These are phyloP conservation scores for Neotoxoptera formosana DNA, from an alignment of 1,140 invertebrate species.

Conservation along the genomic window DNA sequence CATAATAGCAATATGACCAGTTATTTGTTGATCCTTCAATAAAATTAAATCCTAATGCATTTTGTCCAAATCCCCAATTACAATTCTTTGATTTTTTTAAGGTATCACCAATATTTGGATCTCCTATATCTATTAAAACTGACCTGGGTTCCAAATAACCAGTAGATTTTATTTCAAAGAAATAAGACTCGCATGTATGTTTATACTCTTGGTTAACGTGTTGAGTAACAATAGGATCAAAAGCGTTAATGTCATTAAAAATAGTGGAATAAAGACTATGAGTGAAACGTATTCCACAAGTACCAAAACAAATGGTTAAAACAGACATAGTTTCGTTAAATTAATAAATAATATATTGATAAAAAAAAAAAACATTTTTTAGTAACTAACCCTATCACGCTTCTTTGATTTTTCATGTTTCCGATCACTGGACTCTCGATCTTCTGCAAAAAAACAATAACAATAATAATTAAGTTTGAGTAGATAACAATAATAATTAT, in stretches of 20 bases:
- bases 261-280: conserved; percentile 48
- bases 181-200: conserved; percentile 27
- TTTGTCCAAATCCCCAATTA: conserved; percentile 40
- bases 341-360: conserved; percentile 6
- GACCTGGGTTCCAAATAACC: conserved; percentile 46
- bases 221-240: conserved; percentile 14
- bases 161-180: conserved; percentile 48
- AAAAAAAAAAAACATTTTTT: conserved; percentile 16
- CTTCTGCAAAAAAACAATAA: conserved; percentile 40
- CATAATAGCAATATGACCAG: conserved; percentile 53
- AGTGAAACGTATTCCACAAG: conserved; percentile 43
- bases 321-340: conserved; percentile 38
- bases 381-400: conserved; percentile 55
- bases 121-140: conserved; percentile 43
- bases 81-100: conserved; percentile 23
- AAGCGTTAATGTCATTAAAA: conserved; percentile 47
- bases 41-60: conserved; percentile 49
- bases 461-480: background rate
- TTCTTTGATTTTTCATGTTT: conserved; percentile 56
- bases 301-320: conserved; percentile 47
- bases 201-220: conserved; percentile 38
- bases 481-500: background rate
- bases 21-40: conserved; percentile 48
- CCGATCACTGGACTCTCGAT: conserved; percentile 52
- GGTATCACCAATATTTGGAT: conserved; percentile 10